Conservation (phyloP, 2,888 invertebrate genomes). For the Operophtera brumata region DNA sequence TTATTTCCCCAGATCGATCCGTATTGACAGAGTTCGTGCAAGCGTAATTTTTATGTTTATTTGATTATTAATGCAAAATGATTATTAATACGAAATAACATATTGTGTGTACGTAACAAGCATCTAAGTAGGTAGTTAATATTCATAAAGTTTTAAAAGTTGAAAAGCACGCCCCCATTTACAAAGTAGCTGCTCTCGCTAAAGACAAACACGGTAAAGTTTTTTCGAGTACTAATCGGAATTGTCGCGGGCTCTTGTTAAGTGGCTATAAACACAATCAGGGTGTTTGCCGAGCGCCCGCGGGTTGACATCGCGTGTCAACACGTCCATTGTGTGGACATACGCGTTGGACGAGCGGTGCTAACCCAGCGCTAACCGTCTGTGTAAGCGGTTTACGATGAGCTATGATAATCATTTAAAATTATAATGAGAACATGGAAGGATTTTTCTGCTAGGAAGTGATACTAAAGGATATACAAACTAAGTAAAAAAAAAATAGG, state of each 20-base stretch:
- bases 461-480: background rate
- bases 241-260: constrained; percentile 73
- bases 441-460: background rate
- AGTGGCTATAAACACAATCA: constrained; percentile 80
- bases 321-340: constrained; percentile 57
- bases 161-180: constrained; percentile 41
- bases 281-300: constrained; percentile 69
- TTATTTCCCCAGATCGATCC: no score
- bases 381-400: constrained; percentile 57
- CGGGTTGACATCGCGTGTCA: constrained; percentile 65
- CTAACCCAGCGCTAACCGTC: constrained; percentile 70
- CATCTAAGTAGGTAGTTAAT: background rate
- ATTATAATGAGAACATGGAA: constrained; percentile 15
- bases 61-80: no score
- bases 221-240: constrained; percentile 77
- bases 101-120: no score
- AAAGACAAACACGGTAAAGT: constrained; percentile 63
- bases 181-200: constrained; percentile 70
- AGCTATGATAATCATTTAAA: constrained; percentile 29
- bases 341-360: constrained; percentile 51
- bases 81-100: no score
- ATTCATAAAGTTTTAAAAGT: constrained; percentile 8
- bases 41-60: no score
- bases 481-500: no score
- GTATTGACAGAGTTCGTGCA: no score